Percentiles rank a stretch among this genome's conserved stretches.
phyloP scores from a whole-genome alignment of 1,140 invertebrate genomes.

The Leptinotarsa lineolata region DNA sequence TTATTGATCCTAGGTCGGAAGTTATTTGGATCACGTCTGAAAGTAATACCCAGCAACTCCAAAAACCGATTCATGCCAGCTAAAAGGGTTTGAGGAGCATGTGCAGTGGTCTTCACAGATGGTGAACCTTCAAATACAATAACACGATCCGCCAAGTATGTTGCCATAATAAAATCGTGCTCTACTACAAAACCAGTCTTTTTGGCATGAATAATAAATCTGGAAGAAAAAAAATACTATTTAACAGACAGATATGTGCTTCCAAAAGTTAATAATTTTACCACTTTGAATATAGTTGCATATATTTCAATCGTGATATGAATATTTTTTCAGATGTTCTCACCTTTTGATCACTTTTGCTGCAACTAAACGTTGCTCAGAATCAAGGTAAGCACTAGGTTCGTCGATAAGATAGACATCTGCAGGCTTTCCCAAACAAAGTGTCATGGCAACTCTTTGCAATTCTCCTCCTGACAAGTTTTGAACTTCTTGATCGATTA shows the following conservation, averaged over 20 bases:
- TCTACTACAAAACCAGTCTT: constrained; percentile 99
- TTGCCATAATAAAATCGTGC: constrained; percentile 99
- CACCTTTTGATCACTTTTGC: constrained; percentile 98
- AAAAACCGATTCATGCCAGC: constrained; percentile 99
- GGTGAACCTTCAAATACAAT: constrained; percentile 97
- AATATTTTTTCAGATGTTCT: constrained; percentile 15
- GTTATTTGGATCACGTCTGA: constrained; percentile 98
- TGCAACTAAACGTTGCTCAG: constrained; percentile 98
- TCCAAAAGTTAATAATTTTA: no score
- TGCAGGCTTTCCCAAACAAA: constrained; percentile 97
- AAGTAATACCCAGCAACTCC: constrained; percentile 96
- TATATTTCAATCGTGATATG: no score
- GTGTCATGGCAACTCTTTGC: constrained; percentile 93
- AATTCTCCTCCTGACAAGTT: constrained; percentile 99
- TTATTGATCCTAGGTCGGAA: constrained; percentile 99
- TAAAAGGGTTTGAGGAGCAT: constrained; percentile 90
- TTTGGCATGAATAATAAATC: constrained; percentile 98
- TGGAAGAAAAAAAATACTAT: constrained; percentile 56
- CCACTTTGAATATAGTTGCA: no score
- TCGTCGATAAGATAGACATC: constrained; percentile 99
- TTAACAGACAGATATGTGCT: no score
- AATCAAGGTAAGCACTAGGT: constrained; percentile 98
- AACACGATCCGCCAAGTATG: constrained; percentile 97
- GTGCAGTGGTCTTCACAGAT: constrained; percentile 85
- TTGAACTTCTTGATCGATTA: constrained; percentile 98